Evolutionary conservation across 2,888 invertebrate genomes (phyloP).

Genomic region (Eurois occulta): DNA sequence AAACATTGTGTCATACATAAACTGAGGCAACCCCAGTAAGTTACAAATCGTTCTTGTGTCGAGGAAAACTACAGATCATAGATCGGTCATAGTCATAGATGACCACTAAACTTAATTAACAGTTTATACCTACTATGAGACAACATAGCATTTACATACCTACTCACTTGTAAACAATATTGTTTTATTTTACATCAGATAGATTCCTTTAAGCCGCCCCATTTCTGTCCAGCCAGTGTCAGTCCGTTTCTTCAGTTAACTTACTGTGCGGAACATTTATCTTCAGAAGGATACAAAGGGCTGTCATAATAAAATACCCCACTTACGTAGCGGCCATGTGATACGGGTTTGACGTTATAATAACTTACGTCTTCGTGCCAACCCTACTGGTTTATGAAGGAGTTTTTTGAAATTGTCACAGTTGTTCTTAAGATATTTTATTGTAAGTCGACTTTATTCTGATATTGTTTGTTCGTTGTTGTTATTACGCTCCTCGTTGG

Average conservation of each 20-base stretch:
- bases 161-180: slow-evolving; percentile 17
- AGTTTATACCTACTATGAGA: no score
- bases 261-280: slow-evolving; percentile 60
- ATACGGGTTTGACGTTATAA: slow-evolving; percentile 78
- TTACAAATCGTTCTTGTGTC: no score
- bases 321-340: slow-evolving; percentile 68
- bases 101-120: not conserved
- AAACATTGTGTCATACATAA: no score
- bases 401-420: slow-evolving; percentile 47
- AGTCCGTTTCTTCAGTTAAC: slow-evolving; percentile 56
- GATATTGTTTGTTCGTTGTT: not conserved
- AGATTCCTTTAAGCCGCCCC: slow-evolving; percentile 21
- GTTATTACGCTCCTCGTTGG: no score
- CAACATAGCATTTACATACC: not conserved
- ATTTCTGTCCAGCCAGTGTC: slow-evolving; percentile 48
- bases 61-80: no score
- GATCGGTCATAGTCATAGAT: no score
- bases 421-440: slow-evolving; percentile 34
- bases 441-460: not conserved
- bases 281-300: slow-evolving; percentile 64
- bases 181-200: slow-evolving; percentile 22
- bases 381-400: slow-evolving; percentile 64
- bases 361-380: slow-evolving; percentile 68
- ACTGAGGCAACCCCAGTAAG: no score
- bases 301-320: slow-evolving; percentile 75